Conservation (phyloP, 2,888 invertebrate genomes). For the Drosophila tanythrix region DNA sequence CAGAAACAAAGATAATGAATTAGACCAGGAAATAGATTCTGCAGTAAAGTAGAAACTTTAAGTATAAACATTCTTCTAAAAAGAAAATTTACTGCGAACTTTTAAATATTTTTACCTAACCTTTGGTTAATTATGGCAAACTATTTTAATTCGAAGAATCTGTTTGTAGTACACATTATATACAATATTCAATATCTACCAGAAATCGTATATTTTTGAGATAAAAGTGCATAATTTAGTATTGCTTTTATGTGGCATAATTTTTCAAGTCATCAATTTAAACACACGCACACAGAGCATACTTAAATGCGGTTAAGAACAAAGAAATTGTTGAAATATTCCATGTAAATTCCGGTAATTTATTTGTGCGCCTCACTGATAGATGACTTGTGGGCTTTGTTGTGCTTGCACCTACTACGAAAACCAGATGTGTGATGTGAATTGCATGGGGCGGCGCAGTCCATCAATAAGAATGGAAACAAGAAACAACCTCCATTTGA, state of each 20-base stretch:
- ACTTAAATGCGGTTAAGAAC: constrained; percentile 45
- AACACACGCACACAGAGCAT: constrained; percentile 6
- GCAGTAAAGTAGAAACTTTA: not conserved
- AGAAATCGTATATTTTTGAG: not conserved
- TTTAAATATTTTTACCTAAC: not conserved
- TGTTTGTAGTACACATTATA: not conserved
- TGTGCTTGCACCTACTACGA: constrained; percentile 54
- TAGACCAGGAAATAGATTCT: not conserved
- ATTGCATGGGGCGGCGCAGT: constrained; percentile 15
- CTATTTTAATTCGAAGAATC: not conserved
- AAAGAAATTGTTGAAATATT: constrained; percentile 45
- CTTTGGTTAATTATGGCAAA: not conserved
- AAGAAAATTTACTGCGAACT: not conserved
- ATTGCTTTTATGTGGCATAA: not conserved
- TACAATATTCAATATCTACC: not conserved
- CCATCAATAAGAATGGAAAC: constrained; percentile 25
- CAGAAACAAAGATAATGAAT: not conserved
- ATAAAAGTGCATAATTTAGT: not conserved
- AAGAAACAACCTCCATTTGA: not conserved
- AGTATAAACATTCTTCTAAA: not conserved
- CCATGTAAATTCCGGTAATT: constrained; percentile 32
- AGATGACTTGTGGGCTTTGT: constrained; percentile 31
- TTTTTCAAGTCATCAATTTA: constrained; percentile 8
- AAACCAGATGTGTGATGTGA: constrained; percentile 59
- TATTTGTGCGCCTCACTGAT: constrained; percentile 39